A percentile compares a stretch with the other conserved stretches of the same genome.
These are phyloP conservation scores for Sylvia borin DNA, from an alignment of 2,797 vertebrate genomes.

Conservation along the genomic window DNA sequence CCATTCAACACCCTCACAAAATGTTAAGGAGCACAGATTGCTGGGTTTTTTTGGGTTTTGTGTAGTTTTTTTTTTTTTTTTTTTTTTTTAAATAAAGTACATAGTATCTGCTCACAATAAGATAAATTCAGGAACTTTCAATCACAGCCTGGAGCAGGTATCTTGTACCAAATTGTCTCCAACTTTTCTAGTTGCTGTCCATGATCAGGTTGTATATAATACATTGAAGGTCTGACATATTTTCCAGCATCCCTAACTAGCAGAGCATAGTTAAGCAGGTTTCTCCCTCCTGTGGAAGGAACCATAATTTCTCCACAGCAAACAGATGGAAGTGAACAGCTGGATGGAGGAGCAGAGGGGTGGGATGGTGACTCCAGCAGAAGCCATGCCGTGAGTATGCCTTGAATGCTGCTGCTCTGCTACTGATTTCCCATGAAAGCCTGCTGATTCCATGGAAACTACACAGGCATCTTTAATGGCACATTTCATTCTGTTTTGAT, in stretches of 20 bases:
- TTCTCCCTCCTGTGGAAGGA: neutral
- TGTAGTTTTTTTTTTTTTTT: neutral
- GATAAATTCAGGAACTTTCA: neutral
- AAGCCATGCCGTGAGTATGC: accelerated
- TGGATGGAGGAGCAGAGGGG: neutral
- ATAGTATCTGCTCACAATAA: neutral
- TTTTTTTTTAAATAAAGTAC: neutral
- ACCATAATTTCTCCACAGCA: accelerated
- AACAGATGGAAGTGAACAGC: neutral
- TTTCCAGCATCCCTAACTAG: neutral
- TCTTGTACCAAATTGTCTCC: neutral
- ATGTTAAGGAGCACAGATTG: neutral
- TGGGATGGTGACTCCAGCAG: neutral
- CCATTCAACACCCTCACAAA: neutral
- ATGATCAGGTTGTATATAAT: accelerated
- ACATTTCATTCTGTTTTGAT: neutral
- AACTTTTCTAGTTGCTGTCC: accelerated
- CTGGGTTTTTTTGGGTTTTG: neutral
- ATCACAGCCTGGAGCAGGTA: neutral
- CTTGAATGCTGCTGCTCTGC: neutral
- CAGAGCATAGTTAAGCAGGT: neutral
- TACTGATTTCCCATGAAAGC: neutral
- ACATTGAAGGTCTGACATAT: accelerated
- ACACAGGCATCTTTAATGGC: neutral
- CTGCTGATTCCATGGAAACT: constrained; percentile 14